Evolutionary conservation across 1,140 invertebrate species (phyloP), one percentile per base, ranked within the genome.

Genomic region (Berghia stephanieae): DNA sequence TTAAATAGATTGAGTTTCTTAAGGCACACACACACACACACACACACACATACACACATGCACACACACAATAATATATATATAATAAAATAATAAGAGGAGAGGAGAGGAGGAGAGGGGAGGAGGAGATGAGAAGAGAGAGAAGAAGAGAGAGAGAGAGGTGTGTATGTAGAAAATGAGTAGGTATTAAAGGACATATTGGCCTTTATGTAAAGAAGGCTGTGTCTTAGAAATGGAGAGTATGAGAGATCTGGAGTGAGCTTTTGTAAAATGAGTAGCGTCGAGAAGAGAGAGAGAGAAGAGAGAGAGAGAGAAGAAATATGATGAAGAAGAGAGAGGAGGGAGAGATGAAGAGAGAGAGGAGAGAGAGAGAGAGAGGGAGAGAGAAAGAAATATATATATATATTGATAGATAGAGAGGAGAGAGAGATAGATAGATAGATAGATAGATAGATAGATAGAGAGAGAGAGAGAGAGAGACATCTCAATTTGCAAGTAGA

Each of bases 381-480:
- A 60, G 57, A 60, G 21, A 8, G 21, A 60, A 31, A n/a, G 40
- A 38, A 69, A n/a, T 10, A n/a, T 34, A 38, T 34, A n/a, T 10
- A n/a, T 34, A 38, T 34, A n/a, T n/a, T 24, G n/a, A n/a, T 13
- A 69, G 67, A 69, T 10, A 3, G 31, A 69, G 3, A 69, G 31
- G 38, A 36, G 60, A 66, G 60, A 66, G 60, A 21, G 31, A 16
- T 13, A 52, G 46, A 60, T 24, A 68, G 66, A 68, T 21, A 68
- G 66, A 68, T 21, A 68, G 66, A 68, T 21, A 4, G 69, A 52
- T 16, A 2, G 42, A 72, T 16, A 49, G 42, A 52, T 16, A 44
- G 42, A 72, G 24, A 49, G 66, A 68, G 24, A 68, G 66, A 68
- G 24, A 68, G 66, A 68, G 66, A 68, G 24, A 34, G 24, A 13